A percentile compares a stretch with the other conserved stretches of the same genome.
phyloP scores from a whole-genome alignment of 2,113 vertebrate genomes.

The Callipepla squamata region DNA sequence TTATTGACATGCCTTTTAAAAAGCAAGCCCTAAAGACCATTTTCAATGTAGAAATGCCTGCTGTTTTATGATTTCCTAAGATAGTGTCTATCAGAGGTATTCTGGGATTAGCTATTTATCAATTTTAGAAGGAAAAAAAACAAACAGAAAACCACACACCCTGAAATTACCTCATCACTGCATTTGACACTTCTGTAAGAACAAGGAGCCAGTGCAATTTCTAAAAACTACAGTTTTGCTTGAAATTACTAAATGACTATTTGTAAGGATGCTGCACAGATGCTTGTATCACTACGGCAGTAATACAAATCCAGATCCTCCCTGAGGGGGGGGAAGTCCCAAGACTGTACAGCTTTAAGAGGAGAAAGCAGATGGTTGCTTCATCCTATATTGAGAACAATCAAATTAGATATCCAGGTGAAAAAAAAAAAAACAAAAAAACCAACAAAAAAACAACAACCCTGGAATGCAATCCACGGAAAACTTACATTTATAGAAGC shows the following conservation, averaged over 20 bases:
- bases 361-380: neutral
- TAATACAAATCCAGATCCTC: neutral
- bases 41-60: neutral
- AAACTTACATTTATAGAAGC: neutral
- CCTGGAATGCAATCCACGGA: neutral
- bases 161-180: neutral
- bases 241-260: neutral
- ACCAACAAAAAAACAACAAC: neutral
- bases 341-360: neutral
- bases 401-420: neutral
- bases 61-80: neutral
- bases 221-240: neutral
- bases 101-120: constrained; percentile 1
- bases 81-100: constrained; percentile 18
- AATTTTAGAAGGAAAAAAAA: neutral
- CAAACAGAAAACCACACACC: neutral
- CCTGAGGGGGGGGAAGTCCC: neutral
- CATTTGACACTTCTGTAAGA: constrained; percentile 15
- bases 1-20: neutral
- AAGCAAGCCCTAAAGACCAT: neutral
- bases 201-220: neutral
- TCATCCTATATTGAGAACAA: neutral
- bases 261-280: neutral
- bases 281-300: neutral
- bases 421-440: neutral